Base-by-base conservation (phyloP, 1,140 invertebrate genomes). In the Drosophila gunungcola region DNA sequence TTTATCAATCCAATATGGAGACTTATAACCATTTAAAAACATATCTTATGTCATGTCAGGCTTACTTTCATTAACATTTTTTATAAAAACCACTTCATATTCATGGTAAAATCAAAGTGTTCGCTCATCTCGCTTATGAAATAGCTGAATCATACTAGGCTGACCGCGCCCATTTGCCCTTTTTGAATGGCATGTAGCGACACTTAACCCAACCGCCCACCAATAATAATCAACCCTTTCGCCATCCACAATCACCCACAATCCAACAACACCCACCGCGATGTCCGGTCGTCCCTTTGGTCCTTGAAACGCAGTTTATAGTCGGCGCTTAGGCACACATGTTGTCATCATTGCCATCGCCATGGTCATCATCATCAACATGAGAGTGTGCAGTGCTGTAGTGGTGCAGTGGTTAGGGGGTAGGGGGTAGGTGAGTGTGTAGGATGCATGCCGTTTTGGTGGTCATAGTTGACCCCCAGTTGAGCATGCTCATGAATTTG, bases 401-500 rank as follows among this genome's bases (percentile, higher is more conserved):
- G 12, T 9, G 46, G 25, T 46, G 32, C 38, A 9, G 32, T 36
- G 42, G 12, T 38, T 13, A n/a, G n/a, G 46, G 46, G 6, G 41
- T 13, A 36, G 25, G 10, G 13, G 64, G 56, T 34, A n/a, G 10
- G 25, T 51, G n/a, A 12, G 11, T 27, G 34, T 48, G n/a, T 27
- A 27, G 29, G 29, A 29, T 16, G 13, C 7, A 32, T 32, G 5
- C 29, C 5, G 43, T 46, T 27, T 36, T 60, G 46, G 57, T 55
- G 45, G 57, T 53, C 58, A 75, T 48, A 57, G 61, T 53, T 57
- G 72, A 48, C 48, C 42, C 62, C 62, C 58, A 55, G 32, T 53
- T 29, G 73, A 62, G 78, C 78, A 82, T 79, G 79, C 83, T 86
- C 82, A 82, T 86, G 83, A 88, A 88, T 88, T 86, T 82, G 32